These are phyloP conservation scores for Calvadosia cruxmelitensis DNA, from an alignment of 30 jellyfish, hydroid and myxozoan species.

Conservation along the genomic window DNA sequence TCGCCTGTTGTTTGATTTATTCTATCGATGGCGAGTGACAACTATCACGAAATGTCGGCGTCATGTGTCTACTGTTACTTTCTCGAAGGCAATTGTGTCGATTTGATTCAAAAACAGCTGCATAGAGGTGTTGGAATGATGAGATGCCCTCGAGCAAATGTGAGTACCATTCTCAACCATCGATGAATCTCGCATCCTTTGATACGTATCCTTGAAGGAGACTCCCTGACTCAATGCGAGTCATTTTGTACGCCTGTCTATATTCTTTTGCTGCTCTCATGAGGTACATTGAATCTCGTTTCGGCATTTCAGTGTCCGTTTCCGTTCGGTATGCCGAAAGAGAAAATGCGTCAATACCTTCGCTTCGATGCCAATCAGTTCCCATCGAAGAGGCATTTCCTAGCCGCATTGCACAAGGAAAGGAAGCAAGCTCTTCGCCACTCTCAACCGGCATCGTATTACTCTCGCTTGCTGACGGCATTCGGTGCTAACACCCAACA, in stretches of 20 bases:
- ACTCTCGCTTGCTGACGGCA: background rate
- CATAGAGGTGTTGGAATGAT: background rate
- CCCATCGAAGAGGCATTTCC: background rate
- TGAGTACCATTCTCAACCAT: background rate
- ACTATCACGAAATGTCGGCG: background rate
- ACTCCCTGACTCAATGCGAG: background rate
- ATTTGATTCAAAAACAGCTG: too few species aligned
- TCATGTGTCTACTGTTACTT: background rate
- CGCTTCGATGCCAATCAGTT: background rate
- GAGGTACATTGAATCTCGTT: too few species aligned
- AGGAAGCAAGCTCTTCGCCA: background rate
- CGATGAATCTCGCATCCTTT: background rate
- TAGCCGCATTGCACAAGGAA: background rate
- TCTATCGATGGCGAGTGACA: too few species aligned
- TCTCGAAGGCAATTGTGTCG: background rate
- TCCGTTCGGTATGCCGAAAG: background rate
- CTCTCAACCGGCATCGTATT: background rate
- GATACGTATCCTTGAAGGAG: too few species aligned
- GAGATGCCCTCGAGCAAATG: background rate
- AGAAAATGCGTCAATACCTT: background rate
- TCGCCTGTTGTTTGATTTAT: too few species aligned
- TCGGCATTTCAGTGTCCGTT: slow-evolving; percentile 1
- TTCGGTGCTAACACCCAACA: background rate
- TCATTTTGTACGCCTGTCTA: background rate
- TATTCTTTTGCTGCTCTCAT: background rate